Conservation (phyloP, 2,888 invertebrate species). For the Aplocera efformata region DNA sequence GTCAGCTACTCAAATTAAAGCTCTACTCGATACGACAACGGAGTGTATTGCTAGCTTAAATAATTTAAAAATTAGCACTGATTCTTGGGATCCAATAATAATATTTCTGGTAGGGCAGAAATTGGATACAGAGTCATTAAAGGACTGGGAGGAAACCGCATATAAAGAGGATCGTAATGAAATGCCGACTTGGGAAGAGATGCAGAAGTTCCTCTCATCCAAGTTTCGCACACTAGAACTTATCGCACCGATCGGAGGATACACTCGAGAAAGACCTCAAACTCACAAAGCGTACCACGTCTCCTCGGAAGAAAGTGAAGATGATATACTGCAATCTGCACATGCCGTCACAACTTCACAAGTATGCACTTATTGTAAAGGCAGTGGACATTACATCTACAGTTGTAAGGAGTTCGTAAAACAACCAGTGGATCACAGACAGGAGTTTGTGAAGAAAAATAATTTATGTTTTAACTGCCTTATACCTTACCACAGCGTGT, state of each 20-base stretch:
- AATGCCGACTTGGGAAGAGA: background rate
- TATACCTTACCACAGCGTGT: slow-evolving; percentile 1
- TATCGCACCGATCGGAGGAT: background rate
- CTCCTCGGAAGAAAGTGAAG: background rate
- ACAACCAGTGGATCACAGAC: slow-evolving; percentile 28
- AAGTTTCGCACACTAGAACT: background rate
- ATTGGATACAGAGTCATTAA: slow-evolving; percentile 29
- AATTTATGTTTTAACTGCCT: slow-evolving; percentile 7
- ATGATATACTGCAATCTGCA: background rate
- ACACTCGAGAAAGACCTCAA: background rate
- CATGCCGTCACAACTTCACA: background rate
- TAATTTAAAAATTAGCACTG: too few species aligned
- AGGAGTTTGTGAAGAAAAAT: too few species aligned
- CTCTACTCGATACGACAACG: too few species aligned
- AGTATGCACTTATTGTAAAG: background rate
- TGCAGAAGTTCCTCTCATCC: background rate
- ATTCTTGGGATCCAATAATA: slow-evolving; percentile 22
- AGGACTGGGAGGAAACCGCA: slow-evolving; percentile 26
- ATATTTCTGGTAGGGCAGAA: slow-evolving; percentile 28
- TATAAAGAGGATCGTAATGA: background rate
- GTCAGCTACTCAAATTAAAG: too few species aligned
- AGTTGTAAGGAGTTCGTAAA: slow-evolving; percentile 25
- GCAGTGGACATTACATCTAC: background rate
- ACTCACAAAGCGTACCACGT: too few species aligned
- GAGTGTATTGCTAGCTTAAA: too few species aligned